Evolutionary conservation across 1,140 invertebrate species (phyloP), one percentile per base, ranked within the genome.

Genomic region (Caenorhabditis inopinata): DNA sequence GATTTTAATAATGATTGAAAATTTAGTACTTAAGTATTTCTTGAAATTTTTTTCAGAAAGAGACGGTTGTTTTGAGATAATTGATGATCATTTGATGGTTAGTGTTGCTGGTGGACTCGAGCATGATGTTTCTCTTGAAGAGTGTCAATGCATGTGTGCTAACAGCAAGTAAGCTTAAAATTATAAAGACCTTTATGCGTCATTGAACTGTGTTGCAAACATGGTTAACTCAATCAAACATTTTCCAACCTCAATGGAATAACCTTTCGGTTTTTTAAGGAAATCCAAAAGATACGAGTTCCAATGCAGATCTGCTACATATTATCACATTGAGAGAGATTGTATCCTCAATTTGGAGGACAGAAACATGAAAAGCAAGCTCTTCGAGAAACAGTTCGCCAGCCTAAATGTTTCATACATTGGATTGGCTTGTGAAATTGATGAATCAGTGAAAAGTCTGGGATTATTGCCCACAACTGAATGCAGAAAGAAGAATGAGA

Each of bases 311-410:
- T 87, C 86, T 32, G 87, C 86, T 29, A 87, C 84, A 16, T 87
- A 87, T 48, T 87, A 88, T 58, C 85, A 85, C 53, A 53, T 77
- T 23, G 86, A 88, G 27, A 46, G 76, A 21, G 87, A 88, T 46
- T 87, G 86, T 47, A 80, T 88, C 32, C 81, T 87, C 12, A 88
- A 88, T 74, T 47, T 87, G 49, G 87, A 86, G 29, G 85, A 84
- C 23, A 74, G 86, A 18, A 76, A 87, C 38, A 51, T 85, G 18
- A 74, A 80, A 12, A 81, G 81, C n/a, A 82, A 85, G 12, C 29
- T 76, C 0, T 86, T 87, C 49, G 83, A 77, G 18, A 51, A 21
- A 27, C 78, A 85, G 58, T 49, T 48, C 25, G 48, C 62, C 18
- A 25, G 42, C 12, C 38, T 76, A 16, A 83, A 87, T 47, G 84